Evolutionary conservation across 2,113 vertebrate species (phyloP).

Genomic region (Barnardius zonarius): DNA sequence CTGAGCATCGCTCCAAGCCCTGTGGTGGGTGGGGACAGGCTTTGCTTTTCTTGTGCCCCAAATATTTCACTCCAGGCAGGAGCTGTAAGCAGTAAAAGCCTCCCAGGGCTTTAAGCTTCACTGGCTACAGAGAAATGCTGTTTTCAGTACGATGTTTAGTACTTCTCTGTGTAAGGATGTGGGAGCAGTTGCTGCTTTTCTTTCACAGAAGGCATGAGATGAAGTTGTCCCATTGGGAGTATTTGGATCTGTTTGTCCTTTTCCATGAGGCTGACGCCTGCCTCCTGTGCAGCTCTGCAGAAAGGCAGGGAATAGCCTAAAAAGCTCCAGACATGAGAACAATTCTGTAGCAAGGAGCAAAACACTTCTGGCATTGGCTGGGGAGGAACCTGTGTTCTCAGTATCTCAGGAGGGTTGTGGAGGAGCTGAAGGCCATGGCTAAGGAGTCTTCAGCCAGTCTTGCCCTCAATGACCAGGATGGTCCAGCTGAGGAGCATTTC

Average conservation of each 20-base stretch:
- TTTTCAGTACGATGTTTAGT: neutral
- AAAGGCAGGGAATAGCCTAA: neutral
- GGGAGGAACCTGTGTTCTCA: neutral
- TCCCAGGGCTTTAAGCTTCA: accelerated
- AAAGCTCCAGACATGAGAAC: neutral
- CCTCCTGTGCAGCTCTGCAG: accelerated
- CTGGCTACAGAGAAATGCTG: neutral
- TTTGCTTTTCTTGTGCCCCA: neutral
- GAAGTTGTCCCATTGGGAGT: neutral
- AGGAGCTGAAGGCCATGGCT: neutral
- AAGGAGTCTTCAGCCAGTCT: neutral
- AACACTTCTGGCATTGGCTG: neutral
- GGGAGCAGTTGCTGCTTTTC: neutral
- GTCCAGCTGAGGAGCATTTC: accelerated
- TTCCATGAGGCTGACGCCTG: neutral
- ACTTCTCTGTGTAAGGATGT: neutral
- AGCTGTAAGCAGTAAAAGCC: neutral
- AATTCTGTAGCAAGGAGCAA: neutral
- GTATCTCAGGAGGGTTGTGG: neutral
- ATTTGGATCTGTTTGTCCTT: neutral
- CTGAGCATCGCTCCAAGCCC: neutral
- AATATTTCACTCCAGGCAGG: neutral
- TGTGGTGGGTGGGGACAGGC: neutral
- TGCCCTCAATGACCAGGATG: neutral
- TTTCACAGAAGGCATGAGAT: neutral